phyloP scores from a whole-genome alignment of 2,888 invertebrate genomes.

The Quadroppia sp. region DNA sequence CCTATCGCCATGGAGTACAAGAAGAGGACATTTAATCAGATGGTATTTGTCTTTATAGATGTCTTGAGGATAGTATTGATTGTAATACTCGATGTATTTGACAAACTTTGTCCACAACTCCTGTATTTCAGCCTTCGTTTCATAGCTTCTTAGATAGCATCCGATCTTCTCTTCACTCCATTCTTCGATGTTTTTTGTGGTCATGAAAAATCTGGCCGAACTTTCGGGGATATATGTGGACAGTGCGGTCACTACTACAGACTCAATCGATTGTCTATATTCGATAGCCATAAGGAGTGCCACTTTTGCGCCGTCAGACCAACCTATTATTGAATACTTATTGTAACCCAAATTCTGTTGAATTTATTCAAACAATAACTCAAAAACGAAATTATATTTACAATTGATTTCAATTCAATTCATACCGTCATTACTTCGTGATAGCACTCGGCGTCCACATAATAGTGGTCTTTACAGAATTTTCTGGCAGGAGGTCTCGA shows the following conservation, averaged over 20 bases:
- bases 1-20: background rate
- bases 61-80: constrained; percentile 5
- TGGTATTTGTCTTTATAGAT: background rate
- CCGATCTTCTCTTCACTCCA: background rate
- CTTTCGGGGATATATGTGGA: background rate
- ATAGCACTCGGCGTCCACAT: constrained; percentile 33
- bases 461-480: background rate
- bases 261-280: constrained; percentile 46
- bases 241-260: constrained; percentile 44
- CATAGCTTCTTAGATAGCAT: background rate
- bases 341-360: constrained; percentile 25
- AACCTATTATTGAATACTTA: constrained; percentile 51
- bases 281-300: constrained; percentile 52
- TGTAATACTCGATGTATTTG: background rate
- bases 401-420: background rate
- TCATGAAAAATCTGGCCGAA: background rate
- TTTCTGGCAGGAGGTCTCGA: constrained; percentile 26
- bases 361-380: background rate
- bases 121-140: background rate
- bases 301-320: constrained; percentile 54
- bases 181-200: background rate
- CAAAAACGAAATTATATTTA: too few relatives aligned
- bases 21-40: background rate
- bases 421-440: constrained; percentile 21
- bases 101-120: background rate